phyloP scores from a whole-genome alignment of 2,113 vertebrate species.

The Varanus komodoensis region DNA sequence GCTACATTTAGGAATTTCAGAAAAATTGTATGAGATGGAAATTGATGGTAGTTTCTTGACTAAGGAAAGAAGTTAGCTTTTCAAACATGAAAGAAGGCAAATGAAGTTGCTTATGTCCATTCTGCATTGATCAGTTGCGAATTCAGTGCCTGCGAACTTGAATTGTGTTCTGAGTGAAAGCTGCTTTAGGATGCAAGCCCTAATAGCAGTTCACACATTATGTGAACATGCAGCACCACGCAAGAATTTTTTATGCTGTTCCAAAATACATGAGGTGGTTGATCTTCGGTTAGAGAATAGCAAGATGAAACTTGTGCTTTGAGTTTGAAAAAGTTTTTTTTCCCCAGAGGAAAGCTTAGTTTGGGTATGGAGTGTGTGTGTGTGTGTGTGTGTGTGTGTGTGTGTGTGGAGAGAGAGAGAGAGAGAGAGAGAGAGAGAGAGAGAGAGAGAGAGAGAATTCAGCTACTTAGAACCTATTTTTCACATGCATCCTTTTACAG shows the following conservation, averaged over 20 bases:
- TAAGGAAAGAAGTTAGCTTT: neutral
- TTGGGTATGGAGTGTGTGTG: too few species aligned
- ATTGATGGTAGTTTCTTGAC: neutral
- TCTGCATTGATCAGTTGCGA: neutral
- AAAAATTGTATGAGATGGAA: neutral
- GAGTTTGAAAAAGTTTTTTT: neutral
- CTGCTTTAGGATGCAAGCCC: neutral
- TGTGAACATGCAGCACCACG: neutral
- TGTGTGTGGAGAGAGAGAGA: too few species aligned
- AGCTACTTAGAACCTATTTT: neutral
- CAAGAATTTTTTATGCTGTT: neutral
- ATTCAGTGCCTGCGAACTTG: neutral
- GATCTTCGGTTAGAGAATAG: neutral
- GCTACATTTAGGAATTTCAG: neutral
- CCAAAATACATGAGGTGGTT: neutral
- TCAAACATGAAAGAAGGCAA: neutral
- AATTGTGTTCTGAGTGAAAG: neutral
- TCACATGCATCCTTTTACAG: neutral
- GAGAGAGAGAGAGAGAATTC: too few species aligned
- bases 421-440: too few species aligned
- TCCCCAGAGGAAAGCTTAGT: neutral
- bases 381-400: too few species aligned
- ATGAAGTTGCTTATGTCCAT: neutral
- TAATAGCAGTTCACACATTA: neutral
- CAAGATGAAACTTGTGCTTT: neutral